A percentile compares a stretch with the other conserved stretches of the same genome.
Conservation (phyloP, 1,140 invertebrate genomes). For the Drosophila funebris region DNA sequence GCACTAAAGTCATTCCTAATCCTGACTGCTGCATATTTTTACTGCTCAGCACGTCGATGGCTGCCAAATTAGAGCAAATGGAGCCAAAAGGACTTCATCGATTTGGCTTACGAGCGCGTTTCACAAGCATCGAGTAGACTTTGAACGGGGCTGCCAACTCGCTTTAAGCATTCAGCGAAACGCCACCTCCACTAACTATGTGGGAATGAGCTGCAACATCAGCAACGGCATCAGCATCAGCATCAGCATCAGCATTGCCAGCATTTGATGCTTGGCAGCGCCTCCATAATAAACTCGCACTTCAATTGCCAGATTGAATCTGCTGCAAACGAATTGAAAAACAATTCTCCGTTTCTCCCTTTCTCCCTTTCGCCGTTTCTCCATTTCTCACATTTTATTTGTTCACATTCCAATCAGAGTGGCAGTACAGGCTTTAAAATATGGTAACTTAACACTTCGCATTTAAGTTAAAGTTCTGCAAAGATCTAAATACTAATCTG, state of each 20-base stretch:
- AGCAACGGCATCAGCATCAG: not conserved
- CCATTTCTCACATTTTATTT: too few relatives aligned
- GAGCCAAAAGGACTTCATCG: constrained; percentile 48
- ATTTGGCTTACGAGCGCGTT: constrained; percentile 41
- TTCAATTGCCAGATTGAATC: constrained; percentile 8
- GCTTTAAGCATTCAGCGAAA: constrained; percentile 8
- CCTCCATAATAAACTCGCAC: not conserved
- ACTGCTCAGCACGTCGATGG: constrained; percentile 68
- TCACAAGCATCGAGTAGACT: too few relatives aligned
- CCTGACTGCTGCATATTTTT: constrained; percentile 58
- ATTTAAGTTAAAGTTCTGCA: too few relatives aligned
- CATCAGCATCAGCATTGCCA: not conserved
- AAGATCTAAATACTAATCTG: too few relatives aligned
- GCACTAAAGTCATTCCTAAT: constrained; percentile 56
- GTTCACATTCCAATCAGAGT: too few relatives aligned
- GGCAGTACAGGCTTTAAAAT: too few relatives aligned
- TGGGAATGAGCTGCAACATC: not conserved
- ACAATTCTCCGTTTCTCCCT: too few relatives aligned
- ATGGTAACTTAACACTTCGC: too few relatives aligned
- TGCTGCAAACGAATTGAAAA: too few relatives aligned
- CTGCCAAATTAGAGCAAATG: constrained; percentile 73
- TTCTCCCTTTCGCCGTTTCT: too few relatives aligned
- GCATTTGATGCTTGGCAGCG: not conserved
- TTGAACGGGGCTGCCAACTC: constrained; percentile 38
- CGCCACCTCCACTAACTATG: not conserved